phyloP scores from a whole-genome alignment of 2,888 invertebrate species.

The Drosophila nigricruria region DNA sequence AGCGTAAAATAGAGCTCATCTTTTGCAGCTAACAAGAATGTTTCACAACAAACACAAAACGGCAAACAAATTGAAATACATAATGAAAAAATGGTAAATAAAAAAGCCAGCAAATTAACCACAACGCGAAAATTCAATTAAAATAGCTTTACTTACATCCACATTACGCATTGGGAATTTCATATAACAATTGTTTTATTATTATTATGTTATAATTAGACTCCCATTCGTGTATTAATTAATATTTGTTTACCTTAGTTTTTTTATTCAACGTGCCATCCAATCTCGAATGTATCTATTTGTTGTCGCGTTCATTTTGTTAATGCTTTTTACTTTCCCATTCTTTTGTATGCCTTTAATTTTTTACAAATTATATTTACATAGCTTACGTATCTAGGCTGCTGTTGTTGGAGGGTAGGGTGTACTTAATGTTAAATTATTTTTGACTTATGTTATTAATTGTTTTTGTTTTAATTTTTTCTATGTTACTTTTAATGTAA shows the following conservation, averaged over 20 bases:
- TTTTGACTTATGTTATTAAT: slow-evolving; percentile 74
- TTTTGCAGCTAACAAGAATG: slow-evolving; percentile 44
- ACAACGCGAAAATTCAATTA: slow-evolving; percentile 64
- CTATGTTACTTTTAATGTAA: slow-evolving; percentile 33
- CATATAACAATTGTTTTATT: slow-evolving; percentile 27
- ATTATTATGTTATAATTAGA: slow-evolving; percentile 45
- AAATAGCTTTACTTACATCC: slow-evolving; percentile 51
- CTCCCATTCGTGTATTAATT: slow-evolving; percentile 59
- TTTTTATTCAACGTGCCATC: slow-evolving; percentile 30
- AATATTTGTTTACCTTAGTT: slow-evolving; percentile 52
- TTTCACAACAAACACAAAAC: slow-evolving; percentile 37
- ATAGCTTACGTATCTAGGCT: slow-evolving; percentile 71
- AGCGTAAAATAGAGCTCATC: slow-evolving; percentile 58
- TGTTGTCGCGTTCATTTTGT: slow-evolving; percentile 34
- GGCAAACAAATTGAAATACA: slow-evolving; percentile 27
- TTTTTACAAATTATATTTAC: slow-evolving; percentile 78
- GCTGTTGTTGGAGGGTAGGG: slow-evolving; percentile 77
- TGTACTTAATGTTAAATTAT: slow-evolving; percentile 74
- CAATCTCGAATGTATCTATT: slow-evolving; percentile 45
- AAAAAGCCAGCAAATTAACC: slow-evolving; percentile 55
- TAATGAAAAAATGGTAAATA: slow-evolving; percentile 7
- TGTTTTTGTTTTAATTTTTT: slow-evolving; percentile 41
- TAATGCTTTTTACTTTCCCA: slow-evolving; percentile 16
- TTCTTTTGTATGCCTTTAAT: slow-evolving; percentile 9
- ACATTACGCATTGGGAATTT: slow-evolving; percentile 53